A percentile compares a stretch with the other conserved stretches of the same genome.
Evolutionary conservation across 2,797 vertebrate genomes (phyloP).

Genomic region (Pyrocephalus nanus): DNA sequence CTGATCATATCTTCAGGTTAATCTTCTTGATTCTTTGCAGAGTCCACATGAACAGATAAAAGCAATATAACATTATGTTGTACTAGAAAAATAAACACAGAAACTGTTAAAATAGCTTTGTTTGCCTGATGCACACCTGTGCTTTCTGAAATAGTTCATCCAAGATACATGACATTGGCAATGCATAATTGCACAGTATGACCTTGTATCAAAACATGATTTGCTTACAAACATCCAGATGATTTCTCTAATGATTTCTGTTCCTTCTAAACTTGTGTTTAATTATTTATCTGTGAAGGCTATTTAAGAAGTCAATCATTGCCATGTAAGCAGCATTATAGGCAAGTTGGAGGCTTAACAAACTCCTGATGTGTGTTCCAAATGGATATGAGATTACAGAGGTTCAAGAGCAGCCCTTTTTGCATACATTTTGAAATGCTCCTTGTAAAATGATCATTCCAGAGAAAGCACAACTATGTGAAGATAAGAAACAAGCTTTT

Average conservation of each 20-base stretch:
- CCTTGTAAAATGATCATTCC: conserved; percentile 9
- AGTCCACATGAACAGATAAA: neutral
- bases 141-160: neutral
- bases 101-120: neutral
- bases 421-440: conserved; percentile 8
- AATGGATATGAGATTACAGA: conserved; percentile 1
- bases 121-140: neutral
- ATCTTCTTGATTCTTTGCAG: neutral
- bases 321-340: neutral
- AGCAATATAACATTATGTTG: neutral
- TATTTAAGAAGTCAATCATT: neutral
- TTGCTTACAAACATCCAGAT: neutral
- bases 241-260: neutral
- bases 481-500: conserved; percentile 39
- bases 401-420: neutral
- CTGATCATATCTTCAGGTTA: neutral
- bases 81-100: neutral
- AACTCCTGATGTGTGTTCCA: neutral
- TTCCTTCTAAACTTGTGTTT: neutral
- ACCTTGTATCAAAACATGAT: neutral
- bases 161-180: neutral
- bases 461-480: neutral
- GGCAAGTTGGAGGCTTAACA: neutral
- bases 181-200: neutral
- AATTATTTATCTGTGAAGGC: neutral